phyloP scores from a whole-genome alignment of 2,888 invertebrate species.

The Hetaerina titia region DNA sequence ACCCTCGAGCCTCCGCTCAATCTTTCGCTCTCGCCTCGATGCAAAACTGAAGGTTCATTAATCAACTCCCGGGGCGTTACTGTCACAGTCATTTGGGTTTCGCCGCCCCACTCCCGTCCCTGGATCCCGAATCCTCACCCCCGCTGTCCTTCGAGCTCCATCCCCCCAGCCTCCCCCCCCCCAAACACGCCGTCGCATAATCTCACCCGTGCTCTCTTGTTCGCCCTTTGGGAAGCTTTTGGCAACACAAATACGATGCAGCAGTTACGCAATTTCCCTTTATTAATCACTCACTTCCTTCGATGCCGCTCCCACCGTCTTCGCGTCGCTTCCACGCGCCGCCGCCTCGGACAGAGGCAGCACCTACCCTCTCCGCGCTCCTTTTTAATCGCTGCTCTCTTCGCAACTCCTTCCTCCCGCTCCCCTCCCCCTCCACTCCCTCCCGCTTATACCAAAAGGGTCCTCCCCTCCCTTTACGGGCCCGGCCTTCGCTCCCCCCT shows the following conservation, averaged over 20 bases:
- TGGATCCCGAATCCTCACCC: neutral
- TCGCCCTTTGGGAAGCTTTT: neutral
- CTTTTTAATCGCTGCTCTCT: too few relatives aligned
- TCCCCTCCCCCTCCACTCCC: neutral
- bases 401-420: neutral
- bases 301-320: neutral
- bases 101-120: neutral
- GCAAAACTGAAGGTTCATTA: constrained; percentile 32
- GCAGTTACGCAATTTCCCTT: neutral
- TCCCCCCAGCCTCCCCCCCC: neutral
- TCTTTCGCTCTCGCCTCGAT: constrained; percentile 11
- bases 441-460: neutral
- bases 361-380: neutral
- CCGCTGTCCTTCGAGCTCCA: neutral
- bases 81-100: constrained; percentile 34
- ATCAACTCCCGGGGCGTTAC: constrained; percentile 28
- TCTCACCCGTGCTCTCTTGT: neutral
- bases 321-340: neutral
- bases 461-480: neutral
- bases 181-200: neutral
- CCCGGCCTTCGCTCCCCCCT: neutral
- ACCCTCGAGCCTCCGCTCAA: constrained; percentile 1
- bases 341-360: neutral
- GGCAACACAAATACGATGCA: constrained; percentile 13
- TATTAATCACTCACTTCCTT: neutral